phyloP scores from a whole-genome alignment of 2,797 vertebrate genomes.

The Gouania willdenowi region DNA sequence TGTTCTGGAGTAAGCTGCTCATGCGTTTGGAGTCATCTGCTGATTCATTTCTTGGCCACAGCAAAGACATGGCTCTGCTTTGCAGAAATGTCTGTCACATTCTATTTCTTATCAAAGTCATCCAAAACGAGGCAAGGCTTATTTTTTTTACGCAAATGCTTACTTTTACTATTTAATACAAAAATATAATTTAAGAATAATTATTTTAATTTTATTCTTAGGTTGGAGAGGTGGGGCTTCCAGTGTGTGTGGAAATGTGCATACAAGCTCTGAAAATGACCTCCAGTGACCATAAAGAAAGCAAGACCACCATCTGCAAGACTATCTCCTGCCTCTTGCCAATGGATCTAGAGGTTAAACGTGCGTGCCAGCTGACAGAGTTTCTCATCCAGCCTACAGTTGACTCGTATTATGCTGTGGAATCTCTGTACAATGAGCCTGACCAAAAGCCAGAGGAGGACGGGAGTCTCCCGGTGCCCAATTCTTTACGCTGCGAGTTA shows the following conservation, averaged over 20 bases:
- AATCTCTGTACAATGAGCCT: slow-evolving; percentile 97
- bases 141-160: neutral
- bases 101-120: slow-evolving; percentile 98
- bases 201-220: slow-evolving; percentile 25
- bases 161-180: too few relatives aligned
- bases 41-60: slow-evolving; percentile 90
- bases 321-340: slow-evolving; percentile 97
- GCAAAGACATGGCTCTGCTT: slow-evolving; percentile 92
- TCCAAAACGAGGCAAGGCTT: slow-evolving; percentile 94
- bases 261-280: slow-evolving; percentile 97
- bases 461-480: slow-evolving; percentile 94
- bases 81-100: slow-evolving; percentile 98
- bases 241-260: slow-evolving; percentile 96
- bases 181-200: neutral
- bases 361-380: slow-evolving; percentile 97
- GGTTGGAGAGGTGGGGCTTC: slow-evolving; percentile 91
- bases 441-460: slow-evolving; percentile 98
- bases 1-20: slow-evolving; percentile 99
- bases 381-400: slow-evolving; percentile 97
- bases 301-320: slow-evolving; percentile 97
- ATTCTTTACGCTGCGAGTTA: slow-evolving; percentile 96
- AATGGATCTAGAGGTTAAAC: slow-evolving; percentile 95
- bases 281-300: slow-evolving; percentile 86
- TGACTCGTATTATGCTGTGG: slow-evolving; percentile 97
- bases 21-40: slow-evolving; percentile 91